Evolutionary conservation across 2,888 invertebrate genomes (phyloP), one percentile per base, ranked within the genome.

Genomic region (Prosopocoilus inquinatus): DNA sequence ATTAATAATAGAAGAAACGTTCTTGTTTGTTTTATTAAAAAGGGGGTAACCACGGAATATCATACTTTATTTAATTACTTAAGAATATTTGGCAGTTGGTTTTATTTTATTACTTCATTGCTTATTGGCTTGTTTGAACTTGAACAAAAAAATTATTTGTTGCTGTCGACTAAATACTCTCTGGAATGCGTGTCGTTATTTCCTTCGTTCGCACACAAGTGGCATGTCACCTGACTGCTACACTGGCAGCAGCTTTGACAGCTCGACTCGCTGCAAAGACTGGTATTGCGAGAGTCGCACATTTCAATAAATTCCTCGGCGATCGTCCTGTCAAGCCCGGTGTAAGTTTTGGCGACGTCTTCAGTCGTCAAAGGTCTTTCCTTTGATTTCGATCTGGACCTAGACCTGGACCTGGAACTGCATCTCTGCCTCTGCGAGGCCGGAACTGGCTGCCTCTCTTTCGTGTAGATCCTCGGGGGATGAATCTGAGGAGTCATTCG

Each of bases 301-400:
- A 82, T 83, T 46, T 83, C 82, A 63, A 84, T 84, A 72, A 84
- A 84, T 74, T 84, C 83, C 70, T 84, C 84, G 9, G 84, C 84
- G 69, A 84, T 84, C 3, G 82, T 78, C 62, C 84, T 80, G 71
- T 84, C 84, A 34, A 84, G 75, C 1, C 84, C 84, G 1, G 84
- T 84, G 72, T 84, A 84, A 0, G 84, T 84, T 58, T 79, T 75
- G 64, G 80, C 82, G 33, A 84, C 80, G 36, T 84, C 83, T 41
- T 78, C 80, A 55, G 82, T 81, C 3, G 80, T 76, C 62, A 79
- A 59, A 39, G 57, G 57, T 51, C 64, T 65, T 57, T 70, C 66
- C 57, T 61, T 66, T 5, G 67, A 64, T 47, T 64, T 68, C n/a
- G 68, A 65, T 47, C 59, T 65, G 38, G 64, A 66, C 59, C 63